Base-by-base conservation (phyloP, 2,113 vertebrate species). In the Myanophis thanlyinensis region DNA sequence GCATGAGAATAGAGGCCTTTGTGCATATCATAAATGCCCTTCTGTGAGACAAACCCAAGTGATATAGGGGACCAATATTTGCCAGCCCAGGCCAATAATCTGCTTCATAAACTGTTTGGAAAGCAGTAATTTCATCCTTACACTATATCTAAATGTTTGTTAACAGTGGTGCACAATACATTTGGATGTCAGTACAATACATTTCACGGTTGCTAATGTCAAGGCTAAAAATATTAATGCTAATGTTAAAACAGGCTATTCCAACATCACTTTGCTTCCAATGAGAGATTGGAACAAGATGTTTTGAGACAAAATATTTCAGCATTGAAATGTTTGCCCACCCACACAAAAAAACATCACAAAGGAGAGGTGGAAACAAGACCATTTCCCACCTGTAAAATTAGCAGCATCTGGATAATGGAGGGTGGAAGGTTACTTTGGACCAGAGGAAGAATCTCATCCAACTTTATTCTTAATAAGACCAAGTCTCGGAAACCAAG, bases 401-500 rank as follows among this genome's bases (percentile, higher is more conserved):
- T 96, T 84, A 99, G 98, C 93, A 99, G 97, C 99, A 99, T 99
- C 97, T 99, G 99, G 73, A 98, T 97, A 62, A 99, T 98, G 88
- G 98, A 97, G 0, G 98, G 96, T 20, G 98, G 99, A 1, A 97
- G 85, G 25, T 96, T 96, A 84, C 97, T 95, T 87, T 93, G 97
- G 0, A 96, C 91, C 85, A 96, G 93, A n/a, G 97, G 96, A 95
- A 99, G 97, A 93, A 97, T 94, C 13, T 98, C 98, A 30, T 98
- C 98, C 95, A 99, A 95, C 93, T 98, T 98, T 85, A 98, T 98
- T 97, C 98, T 99, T 90, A 99, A 94, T 94, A 99, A 96, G 54
- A 99, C 98, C 93, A 98, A 97, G 96, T 99, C 98, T 59, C 99
- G 98, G 97, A 99, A 99, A 93, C 98, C 98, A 93, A 99, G 97